A percentile compares a stretch with the other conserved stretches of the same genome.
Evolutionary conservation across 2,797 vertebrate genomes (phyloP).

Genomic region (Monodelphis domestica): DNA sequence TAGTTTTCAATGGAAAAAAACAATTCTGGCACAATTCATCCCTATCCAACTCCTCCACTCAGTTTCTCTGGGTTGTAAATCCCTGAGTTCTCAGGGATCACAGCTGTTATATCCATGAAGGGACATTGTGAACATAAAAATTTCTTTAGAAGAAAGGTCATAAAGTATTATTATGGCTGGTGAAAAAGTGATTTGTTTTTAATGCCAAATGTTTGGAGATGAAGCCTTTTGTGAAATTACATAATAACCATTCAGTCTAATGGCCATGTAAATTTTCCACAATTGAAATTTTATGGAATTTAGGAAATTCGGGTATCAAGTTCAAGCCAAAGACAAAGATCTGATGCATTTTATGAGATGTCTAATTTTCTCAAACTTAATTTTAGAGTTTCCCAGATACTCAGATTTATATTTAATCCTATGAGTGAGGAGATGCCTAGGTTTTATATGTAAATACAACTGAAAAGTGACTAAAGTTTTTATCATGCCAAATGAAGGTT

Average conservation of each 20-base stretch:
- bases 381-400: slow-evolving; percentile 52
- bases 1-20: background rate
- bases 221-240: slow-evolving; percentile 66
- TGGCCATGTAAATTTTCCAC: slow-evolving; percentile 53
- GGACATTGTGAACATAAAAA: slow-evolving; percentile 46
- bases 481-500: slow-evolving; percentile 19
- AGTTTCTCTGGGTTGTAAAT: background rate
- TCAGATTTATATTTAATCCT: slow-evolving; percentile 46
- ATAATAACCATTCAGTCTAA: slow-evolving; percentile 60
- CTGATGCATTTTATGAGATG: slow-evolving; percentile 57
- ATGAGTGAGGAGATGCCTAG: slow-evolving; percentile 52
- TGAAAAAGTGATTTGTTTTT: slow-evolving; percentile 64
- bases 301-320: slow-evolving; percentile 57
- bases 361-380: slow-evolving; percentile 55
- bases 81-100: background rate
- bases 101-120: slow-evolving; percentile 15
- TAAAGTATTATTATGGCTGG: slow-evolving; percentile 56
- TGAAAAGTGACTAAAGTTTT: slow-evolving; percentile 48
- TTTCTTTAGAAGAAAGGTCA: slow-evolving; percentile 57
- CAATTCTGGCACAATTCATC: background rate
- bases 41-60: background rate
- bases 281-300: slow-evolving; percentile 72
- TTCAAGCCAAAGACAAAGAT: slow-evolving; percentile 43
- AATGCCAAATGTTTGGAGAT: slow-evolving; percentile 67
- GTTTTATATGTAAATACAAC: slow-evolving; percentile 53